These are phyloP conservation scores for Ondatra zibethicus DNA, from an alignment of 2,113 vertebrate species.

Conservation along the genomic window DNA sequence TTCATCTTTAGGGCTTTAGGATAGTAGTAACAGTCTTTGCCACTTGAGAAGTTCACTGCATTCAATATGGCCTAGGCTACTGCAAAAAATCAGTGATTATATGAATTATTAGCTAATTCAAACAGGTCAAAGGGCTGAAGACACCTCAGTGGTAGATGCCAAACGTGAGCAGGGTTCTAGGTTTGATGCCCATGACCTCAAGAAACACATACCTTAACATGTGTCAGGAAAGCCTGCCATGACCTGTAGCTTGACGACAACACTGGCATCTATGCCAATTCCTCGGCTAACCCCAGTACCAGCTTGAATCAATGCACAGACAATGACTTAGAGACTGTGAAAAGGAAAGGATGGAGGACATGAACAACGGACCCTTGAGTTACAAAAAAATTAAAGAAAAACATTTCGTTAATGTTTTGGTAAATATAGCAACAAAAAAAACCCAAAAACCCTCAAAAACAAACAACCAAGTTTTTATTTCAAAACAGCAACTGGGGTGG, in stretches of 20 bases:
- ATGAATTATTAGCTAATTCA: background rate
- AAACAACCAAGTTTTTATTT: conserved; percentile 70
- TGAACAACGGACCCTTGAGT: background rate
- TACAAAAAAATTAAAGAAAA: background rate
- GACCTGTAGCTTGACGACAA: background rate
- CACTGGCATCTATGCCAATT: background rate
- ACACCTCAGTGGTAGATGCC: background rate
- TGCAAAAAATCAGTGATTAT: background rate
- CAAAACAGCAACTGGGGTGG: conserved; percentile 73
- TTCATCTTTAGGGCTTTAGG: background rate
- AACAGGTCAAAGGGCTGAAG: background rate
- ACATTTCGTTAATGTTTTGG: background rate
- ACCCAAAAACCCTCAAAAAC: background rate
- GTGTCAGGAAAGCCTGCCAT: background rate
- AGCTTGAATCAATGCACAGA: too few relatives aligned
- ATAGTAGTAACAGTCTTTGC: background rate
- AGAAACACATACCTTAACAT: background rate
- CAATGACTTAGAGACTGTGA: background rate
- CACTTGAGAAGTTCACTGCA: background rate
- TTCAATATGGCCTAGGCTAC: background rate
- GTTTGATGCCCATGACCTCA: background rate
- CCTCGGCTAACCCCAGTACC: background rate
- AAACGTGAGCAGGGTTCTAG: background rate
- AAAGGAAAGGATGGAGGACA: too few relatives aligned
- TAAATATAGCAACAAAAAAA: conserved; percentile 26